Conservation (phyloP, 2,888 invertebrate genomes). For the Xestia xanthographa region DNA sequence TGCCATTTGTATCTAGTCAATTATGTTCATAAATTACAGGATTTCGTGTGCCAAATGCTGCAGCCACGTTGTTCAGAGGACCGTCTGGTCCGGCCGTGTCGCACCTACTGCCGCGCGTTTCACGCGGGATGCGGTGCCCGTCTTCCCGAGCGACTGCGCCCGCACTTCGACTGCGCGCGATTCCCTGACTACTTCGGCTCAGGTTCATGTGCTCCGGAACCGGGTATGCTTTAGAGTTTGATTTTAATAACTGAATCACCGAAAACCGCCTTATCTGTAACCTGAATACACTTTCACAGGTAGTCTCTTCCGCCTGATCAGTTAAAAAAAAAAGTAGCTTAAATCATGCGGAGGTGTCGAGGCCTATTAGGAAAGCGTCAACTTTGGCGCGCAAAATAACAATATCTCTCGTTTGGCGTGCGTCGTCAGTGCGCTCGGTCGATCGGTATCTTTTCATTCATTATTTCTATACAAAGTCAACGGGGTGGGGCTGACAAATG, state of each 20-base stretch:
- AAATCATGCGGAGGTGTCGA: too few relatives aligned
- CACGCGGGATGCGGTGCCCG: constrained; percentile 95
- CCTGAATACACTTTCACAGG: not conserved
- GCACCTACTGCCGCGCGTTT: constrained; percentile 96
- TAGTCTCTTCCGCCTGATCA: too few relatives aligned
- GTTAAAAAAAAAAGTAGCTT: too few relatives aligned
- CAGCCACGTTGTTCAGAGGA: constrained; percentile 94
- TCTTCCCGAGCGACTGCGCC: constrained; percentile 92
- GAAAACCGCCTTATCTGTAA: not conserved
- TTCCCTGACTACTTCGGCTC: constrained; percentile 95
- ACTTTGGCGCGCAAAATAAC: too few relatives aligned
- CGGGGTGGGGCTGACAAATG: too few relatives aligned
- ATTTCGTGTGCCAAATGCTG: constrained; percentile 96
- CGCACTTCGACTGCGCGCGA: constrained; percentile 94
- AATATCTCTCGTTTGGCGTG: too few relatives aligned
- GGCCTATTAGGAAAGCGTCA: too few relatives aligned
- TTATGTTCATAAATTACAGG: constrained; percentile 79
- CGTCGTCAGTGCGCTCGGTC: too few relatives aligned
- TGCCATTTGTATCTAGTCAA: not conserved
- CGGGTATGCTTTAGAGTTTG: constrained; percentile 88
- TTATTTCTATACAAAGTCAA: too few relatives aligned
- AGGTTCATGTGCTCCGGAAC: constrained; percentile 94
- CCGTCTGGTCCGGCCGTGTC: constrained; percentile 93
- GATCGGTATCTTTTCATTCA: too few relatives aligned
- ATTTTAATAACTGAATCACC: not conserved